Percentiles rank a stretch among this genome's conserved stretches.
Evolutionary conservation across 2,888 invertebrate species (phyloP).

Genomic region (Philhelius pedissequus): DNA sequence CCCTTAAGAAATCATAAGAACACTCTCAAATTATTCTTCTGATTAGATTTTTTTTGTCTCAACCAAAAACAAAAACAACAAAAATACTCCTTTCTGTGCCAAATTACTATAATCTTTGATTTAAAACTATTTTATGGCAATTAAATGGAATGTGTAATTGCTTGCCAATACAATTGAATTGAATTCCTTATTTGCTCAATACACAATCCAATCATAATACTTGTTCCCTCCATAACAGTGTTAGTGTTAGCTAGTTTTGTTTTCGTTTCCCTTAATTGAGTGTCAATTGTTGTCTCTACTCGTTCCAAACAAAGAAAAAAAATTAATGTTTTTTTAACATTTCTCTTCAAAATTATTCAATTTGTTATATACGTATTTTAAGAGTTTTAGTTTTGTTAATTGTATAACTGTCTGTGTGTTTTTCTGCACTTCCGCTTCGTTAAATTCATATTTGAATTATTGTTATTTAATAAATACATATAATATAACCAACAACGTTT

Average conservation of each 20-base stretch:
- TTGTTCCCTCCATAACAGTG: not conserved
- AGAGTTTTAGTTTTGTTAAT: slow-evolving; percentile 4
- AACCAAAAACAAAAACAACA: no score
- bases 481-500: not conserved
- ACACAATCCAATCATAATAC: slow-evolving; percentile 21
- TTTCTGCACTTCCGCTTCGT: slow-evolving; percentile 55
- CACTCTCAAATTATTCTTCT: no score
- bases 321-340: not conserved
- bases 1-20: no score
- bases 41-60: no score
- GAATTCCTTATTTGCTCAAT: not conserved
- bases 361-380: not conserved
- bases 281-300: slow-evolving; percentile 51
- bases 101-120: no score
- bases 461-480: not conserved
- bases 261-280: slow-evolving; percentile 10
- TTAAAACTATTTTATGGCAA: no score
- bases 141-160: not conserved
- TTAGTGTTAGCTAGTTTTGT: no score
- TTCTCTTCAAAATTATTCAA: slow-evolving; percentile 11
- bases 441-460: not conserved
- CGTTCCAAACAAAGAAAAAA: slow-evolving; percentile 3
- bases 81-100: no score
- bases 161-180: not conserved
- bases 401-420: slow-evolving; percentile 56